Base-by-base conservation (phyloP, 2,113 vertebrate genomes). In the Vulpes ferrilata region DNA sequence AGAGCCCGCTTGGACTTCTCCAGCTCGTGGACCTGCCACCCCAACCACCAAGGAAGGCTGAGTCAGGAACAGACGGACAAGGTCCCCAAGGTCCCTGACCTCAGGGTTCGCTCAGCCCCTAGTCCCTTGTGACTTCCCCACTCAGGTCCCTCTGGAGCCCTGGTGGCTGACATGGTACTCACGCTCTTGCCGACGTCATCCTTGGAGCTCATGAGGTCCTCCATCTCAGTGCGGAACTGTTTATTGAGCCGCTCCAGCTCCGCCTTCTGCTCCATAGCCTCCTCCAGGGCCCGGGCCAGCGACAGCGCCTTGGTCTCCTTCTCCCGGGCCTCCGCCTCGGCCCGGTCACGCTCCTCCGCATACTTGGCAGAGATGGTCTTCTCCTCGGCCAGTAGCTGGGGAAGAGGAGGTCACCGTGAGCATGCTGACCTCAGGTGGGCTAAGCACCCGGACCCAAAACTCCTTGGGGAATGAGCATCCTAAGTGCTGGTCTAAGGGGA, bases 151-250 rank as follows among this genome's bases (percentile, higher is more conserved):
- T 8, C 87, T 73, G 0, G 0, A 15, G 59, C 10, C 27, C 35
- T 4, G 0, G 59, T 67, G 0, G 10, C 2, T 0, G 1, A 65
- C 78, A 11, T 0, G 1, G 25, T 22, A 98, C 99, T 99, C 99
- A 99, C 99, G 0, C 98, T 99, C 98, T 99, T 99, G 97, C 99
- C 99, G 38, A 99, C 99, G 3, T 99, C 99, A 0, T 99, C 99
- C 99, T 99, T 99, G 1, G 99, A 99, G 95, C 99, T 99, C 93
- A 99, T 99, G 90, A 99, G 99, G 97, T 99, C 99, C 94, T 99
- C 99, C 99, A 99, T 99, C 98, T 99, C 99, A 0, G 99, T 96
- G 0, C 99, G 99, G 92, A 99, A 99, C 97, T 99, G 98, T 94
- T 99, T 99, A 98, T 99, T 99, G 98, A 99, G 98, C 4, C 99